phyloP scores from a whole-genome alignment of 2,888 invertebrate genomes.

The Hydraecia micacea region DNA sequence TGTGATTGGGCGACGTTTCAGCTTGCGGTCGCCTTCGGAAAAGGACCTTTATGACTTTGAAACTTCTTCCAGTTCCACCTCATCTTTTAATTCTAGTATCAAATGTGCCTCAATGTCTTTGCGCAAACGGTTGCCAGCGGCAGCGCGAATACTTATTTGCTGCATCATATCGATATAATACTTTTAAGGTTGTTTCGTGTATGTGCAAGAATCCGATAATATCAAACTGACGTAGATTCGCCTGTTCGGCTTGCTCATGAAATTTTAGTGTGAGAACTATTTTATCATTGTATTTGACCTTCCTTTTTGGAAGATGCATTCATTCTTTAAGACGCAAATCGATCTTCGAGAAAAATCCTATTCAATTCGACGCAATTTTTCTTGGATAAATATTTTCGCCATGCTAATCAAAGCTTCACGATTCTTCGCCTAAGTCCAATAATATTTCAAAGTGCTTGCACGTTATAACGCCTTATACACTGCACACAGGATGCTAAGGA shows the following conservation, averaged over 20 bases:
- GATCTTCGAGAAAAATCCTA: background rate
- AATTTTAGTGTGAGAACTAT: conserved; percentile 2
- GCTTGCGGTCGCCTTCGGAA: background rate
- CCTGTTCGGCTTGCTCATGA: background rate
- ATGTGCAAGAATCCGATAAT: background rate
- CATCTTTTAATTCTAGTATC: background rate
- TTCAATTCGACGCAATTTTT: conserved; percentile 7
- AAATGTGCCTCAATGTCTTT: background rate
- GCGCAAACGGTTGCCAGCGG: background rate
- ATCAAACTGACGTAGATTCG: background rate
- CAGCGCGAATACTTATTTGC: background rate
- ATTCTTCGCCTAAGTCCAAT: conserved; percentile 17
- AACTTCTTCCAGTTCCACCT: background rate
- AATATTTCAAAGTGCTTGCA: conserved; percentile 32
- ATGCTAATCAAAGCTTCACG: conserved; percentile 43
- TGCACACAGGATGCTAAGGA: conserved; percentile 41
- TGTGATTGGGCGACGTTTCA: background rate
- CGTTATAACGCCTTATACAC: conserved; percentile 6
- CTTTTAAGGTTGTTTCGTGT: conserved; percentile 6
- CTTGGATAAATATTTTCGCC: conserved; percentile 6
- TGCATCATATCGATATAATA: background rate
- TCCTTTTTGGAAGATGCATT: background rate
- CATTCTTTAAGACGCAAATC: background rate
- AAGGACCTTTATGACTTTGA: background rate
- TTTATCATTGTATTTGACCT: conserved; percentile 8